A percentile compares a stretch with the other conserved stretches of the same genome.
These are phyloP conservation scores for Heliothis subflexa DNA, from an alignment of 1,140 invertebrate genomes.

Conservation along the genomic window DNA sequence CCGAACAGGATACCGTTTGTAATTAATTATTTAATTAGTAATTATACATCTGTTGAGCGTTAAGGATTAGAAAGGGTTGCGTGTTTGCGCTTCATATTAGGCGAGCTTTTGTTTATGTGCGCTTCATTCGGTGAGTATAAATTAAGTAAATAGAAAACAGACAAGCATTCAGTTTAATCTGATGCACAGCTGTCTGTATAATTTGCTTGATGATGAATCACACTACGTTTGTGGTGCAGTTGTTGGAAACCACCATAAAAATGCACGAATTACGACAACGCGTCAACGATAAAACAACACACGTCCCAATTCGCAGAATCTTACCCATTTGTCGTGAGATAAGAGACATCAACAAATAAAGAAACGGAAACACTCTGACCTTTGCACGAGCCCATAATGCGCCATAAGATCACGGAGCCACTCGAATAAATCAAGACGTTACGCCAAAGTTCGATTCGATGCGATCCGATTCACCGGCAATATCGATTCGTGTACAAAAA, in stretches of 20 bases:
- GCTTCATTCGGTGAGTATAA: constrained; percentile 5
- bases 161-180: background rate
- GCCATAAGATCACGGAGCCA: constrained; percentile 39
- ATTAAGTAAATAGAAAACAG: background rate
- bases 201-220: background rate
- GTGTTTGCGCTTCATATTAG: constrained; percentile 32
- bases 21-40: constrained; percentile 60
- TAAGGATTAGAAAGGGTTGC: constrained; percentile 40
- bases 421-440: constrained; percentile 45
- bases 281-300: constrained; percentile 8
- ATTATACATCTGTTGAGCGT: constrained; percentile 37
- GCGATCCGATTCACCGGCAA: constrained; percentile 40
- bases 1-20: constrained; percentile 42
- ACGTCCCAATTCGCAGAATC: constrained; percentile 21
- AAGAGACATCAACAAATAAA: constrained; percentile 32
- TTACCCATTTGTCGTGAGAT: constrained; percentile 24
- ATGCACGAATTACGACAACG: constrained; percentile 14
- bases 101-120: background rate
- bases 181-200: too few species aligned
- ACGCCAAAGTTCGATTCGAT: constrained; percentile 41
- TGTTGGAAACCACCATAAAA: constrained; percentile 10
- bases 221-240: background rate
- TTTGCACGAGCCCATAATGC: constrained; percentile 39
- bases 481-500: constrained; percentile 66
- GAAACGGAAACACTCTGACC: background rate